Evolutionary conservation across 2,113 vertebrate species (phyloP).

Genomic region (Neolamprologus sp.): DNA sequence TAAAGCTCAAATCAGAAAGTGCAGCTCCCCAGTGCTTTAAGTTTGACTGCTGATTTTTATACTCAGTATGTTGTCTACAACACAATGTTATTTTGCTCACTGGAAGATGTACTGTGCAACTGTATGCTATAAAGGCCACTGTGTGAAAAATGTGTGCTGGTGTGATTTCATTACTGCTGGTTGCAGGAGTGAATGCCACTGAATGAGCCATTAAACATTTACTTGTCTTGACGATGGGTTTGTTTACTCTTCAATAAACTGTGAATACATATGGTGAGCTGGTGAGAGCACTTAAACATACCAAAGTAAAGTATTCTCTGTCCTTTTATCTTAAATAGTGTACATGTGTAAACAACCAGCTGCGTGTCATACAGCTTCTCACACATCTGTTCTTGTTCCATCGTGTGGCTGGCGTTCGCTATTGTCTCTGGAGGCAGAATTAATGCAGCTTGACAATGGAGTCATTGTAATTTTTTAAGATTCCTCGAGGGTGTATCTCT

Average conservation of each 20-base stretch:
- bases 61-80: background rate
- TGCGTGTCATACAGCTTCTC: background rate
- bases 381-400: background rate
- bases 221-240: background rate
- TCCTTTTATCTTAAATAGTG: background rate
- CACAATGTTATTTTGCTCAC: background rate
- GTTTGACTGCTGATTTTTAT: background rate
- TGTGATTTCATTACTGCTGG: background rate
- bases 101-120: slow-evolving; percentile 2
- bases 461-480: background rate
- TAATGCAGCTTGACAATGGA: background rate
- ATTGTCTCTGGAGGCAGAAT: background rate
- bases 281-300: background rate
- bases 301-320: background rate
- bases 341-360: background rate
- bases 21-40: background rate
- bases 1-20: slow-evolving; percentile 22
- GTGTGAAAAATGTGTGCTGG: background rate
- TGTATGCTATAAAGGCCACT: background rate
- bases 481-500: background rate
- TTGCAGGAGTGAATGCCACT: background rate
- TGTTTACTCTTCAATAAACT: slow-evolving; percentile 11
- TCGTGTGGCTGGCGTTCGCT: background rate
- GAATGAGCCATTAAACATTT: slow-evolving; percentile 6
- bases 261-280: background rate